phyloP scores from a whole-genome alignment of 2,113 vertebrate genomes.

The Spermophilus dauricus region DNA sequence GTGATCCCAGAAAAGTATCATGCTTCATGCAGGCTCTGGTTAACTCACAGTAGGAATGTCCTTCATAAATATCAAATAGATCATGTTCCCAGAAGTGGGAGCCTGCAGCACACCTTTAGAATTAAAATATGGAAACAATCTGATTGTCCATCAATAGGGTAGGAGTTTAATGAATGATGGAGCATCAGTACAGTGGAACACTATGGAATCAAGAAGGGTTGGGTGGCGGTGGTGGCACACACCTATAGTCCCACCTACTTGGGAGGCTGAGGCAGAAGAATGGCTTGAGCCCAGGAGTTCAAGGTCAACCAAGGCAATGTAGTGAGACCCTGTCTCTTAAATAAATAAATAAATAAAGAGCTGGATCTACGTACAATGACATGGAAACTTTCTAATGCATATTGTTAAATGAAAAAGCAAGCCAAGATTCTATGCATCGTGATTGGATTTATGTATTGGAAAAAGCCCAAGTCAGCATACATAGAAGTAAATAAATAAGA shows the following conservation, averaged over 20 bases:
- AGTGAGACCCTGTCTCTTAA: neutral
- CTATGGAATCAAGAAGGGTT: neutral
- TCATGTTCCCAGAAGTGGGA: neutral
- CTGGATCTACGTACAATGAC: neutral
- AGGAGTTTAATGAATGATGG: neutral
- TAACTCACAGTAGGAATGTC: neutral
- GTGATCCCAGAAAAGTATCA: neutral
- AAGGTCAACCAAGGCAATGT: neutral
- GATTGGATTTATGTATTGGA: neutral
- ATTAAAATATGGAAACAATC: conserved; percentile 17
- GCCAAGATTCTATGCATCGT: neutral
- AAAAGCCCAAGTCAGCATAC: neutral
- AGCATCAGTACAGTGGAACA: neutral
- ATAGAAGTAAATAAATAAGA: neutral
- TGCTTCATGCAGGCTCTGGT: neutral
- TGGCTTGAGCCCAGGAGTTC: too few species aligned
- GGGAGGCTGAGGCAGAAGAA: too few species aligned
- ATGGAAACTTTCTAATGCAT: neutral
- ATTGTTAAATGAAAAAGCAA: neutral
- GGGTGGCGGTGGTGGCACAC: too few species aligned
- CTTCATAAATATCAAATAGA: neutral
- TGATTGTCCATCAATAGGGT: neutral
- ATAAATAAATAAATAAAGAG: neutral
- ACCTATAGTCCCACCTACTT: too few species aligned
- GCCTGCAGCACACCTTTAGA: neutral